Percentiles rank a stretch among this genome's conserved stretches.
Conservation (phyloP, 2,888 invertebrate genomes). For the Phlogophora meticulosa region DNA sequence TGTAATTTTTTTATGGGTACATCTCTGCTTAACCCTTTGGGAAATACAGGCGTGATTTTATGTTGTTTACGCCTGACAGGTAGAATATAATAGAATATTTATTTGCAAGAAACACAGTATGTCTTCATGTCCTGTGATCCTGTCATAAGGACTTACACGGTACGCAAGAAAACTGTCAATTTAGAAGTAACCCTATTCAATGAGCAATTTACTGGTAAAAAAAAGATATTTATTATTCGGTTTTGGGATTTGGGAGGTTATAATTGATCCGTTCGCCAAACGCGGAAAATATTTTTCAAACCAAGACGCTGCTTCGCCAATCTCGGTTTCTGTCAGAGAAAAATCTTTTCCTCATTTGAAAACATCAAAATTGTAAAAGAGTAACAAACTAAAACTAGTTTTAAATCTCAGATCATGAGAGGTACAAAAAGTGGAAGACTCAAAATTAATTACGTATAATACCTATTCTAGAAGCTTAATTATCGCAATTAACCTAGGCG, state of each 20-base stretch:
- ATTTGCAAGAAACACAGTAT: too few species aligned
- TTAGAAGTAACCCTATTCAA: too few species aligned
- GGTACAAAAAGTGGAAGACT: constrained; percentile 31
- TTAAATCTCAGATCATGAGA: constrained; percentile 23
- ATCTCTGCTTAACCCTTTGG: too few species aligned
- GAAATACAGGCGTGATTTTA: too few species aligned
- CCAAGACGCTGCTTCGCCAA: not conserved
- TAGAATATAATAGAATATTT: too few species aligned
- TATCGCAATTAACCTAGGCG: constrained; percentile 22
- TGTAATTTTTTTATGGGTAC: too few species aligned
- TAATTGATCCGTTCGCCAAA: not conserved
- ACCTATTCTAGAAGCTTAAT: constrained; percentile 26
- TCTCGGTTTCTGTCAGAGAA: constrained; percentile 8
- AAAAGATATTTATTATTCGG: constrained; percentile 7
- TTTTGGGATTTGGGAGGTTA: not conserved
- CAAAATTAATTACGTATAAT: constrained; percentile 13
- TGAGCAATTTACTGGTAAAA: not conserved
- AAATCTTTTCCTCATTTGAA: constrained; percentile 42
- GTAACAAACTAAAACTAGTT: constrained; percentile 39
- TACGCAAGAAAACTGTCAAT: too few species aligned
- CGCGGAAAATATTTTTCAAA: constrained; percentile 1
- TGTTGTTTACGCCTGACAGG: too few species aligned
- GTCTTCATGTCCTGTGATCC: too few species aligned
- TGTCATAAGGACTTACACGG: too few species aligned
- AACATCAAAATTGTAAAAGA: not conserved